Evolutionary conservation across 2,888 invertebrate genomes (phyloP).

Genomic region (Dorcus parallelipipedus): DNA sequence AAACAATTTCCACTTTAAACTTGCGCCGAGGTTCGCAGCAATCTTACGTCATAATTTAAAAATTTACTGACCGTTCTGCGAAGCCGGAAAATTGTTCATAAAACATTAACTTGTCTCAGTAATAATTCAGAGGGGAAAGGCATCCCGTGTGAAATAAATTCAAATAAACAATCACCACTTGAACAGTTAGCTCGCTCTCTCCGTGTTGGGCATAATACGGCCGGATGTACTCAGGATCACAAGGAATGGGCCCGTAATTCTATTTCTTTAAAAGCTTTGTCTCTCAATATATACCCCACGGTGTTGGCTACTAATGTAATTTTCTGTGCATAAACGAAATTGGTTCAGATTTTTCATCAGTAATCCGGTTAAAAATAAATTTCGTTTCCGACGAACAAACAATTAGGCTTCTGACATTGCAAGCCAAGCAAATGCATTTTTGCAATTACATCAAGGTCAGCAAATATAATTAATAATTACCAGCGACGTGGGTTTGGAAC

Average conservation of each 20-base stretch:
- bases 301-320: constrained; percentile 13
- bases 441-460: no score
- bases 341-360: constrained; percentile 16
- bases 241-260: background rate
- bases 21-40: background rate
- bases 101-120: constrained; percentile 16
- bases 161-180: constrained; percentile 14
- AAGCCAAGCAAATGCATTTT: no score
- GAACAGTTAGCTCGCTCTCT: no score
- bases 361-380: constrained; percentile 7
- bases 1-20: no score
- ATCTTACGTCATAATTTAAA: constrained; percentile 17
- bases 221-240: background rate
- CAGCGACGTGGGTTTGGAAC: no score
- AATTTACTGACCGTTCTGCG: constrained; percentile 20
- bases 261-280: constrained; percentile 5
- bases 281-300: background rate
- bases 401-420: no score
- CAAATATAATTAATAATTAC: no score
- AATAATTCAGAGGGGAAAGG: constrained; percentile 16
- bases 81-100: constrained; percentile 19
- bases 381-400: background rate
- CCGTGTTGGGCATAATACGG: no score
- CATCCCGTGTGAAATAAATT: constrained; percentile 14
- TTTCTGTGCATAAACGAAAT: constrained; percentile 7